Evolutionary conservation across 1,140 invertebrate genomes (phyloP).

Genomic region (Lasioglossum albipes): DNA sequence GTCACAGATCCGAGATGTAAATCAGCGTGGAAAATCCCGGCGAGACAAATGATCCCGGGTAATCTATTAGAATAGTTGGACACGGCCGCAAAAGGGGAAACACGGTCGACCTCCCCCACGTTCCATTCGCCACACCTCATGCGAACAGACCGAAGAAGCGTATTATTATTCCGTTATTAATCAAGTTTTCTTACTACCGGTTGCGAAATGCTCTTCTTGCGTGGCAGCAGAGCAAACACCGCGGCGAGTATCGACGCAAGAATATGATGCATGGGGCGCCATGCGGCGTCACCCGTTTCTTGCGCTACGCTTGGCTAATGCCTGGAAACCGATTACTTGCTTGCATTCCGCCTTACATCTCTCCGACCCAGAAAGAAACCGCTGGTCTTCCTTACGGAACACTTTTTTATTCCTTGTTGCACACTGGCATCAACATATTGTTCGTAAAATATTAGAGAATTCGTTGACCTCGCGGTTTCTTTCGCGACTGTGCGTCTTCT

Average conservation of each 20-base stretch:
- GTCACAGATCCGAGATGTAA: neutral
- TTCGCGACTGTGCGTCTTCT: no score
- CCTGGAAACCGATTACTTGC: constrained; percentile 57
- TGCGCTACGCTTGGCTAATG: constrained; percentile 51
- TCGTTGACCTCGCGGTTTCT: no score
- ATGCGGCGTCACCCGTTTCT: constrained; percentile 62
- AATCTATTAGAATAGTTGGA: constrained; percentile 19
- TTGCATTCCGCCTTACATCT: constrained; percentile 5
- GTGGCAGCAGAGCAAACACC: constrained; percentile 59
- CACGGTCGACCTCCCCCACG: neutral
- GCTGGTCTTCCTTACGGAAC: neutral
- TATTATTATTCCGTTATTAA: constrained; percentile 75
- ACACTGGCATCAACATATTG: no score
- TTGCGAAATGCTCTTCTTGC: constrained; percentile 66
- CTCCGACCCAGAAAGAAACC: neutral
- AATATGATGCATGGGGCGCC: constrained; percentile 68
- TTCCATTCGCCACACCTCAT: constrained; percentile 21
- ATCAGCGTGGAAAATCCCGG: neutral
- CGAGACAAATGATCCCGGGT: neutral
- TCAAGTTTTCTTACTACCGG: constrained; percentile 69
- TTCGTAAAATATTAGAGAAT: no score
- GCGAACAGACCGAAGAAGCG: constrained; percentile 30
- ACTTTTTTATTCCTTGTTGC: neutral
- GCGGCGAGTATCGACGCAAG: constrained; percentile 62
- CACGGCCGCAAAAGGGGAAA: constrained; percentile 16